Conservation (phyloP, 2,797 vertebrate species). For the Alauda arvensis region DNA sequence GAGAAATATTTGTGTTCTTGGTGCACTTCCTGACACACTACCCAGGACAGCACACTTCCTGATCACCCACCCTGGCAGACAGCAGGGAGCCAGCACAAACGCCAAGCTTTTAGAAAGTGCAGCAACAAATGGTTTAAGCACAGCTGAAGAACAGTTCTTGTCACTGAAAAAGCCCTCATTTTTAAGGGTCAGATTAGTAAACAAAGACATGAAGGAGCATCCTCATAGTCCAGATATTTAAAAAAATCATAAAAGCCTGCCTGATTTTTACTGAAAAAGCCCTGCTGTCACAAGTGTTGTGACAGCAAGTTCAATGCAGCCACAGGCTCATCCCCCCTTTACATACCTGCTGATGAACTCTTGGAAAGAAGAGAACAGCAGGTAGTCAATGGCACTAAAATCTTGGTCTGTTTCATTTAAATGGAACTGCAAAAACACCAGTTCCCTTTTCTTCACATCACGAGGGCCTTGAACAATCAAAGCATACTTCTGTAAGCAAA, state of each 20-base stretch:
- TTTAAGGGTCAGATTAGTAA: neutral
- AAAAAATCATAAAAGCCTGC: neutral
- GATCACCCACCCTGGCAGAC: neutral
- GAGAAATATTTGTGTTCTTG: neutral
- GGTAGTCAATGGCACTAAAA: slow-evolving; percentile 94
- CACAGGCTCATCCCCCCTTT: neutral
- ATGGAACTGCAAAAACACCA: slow-evolving; percentile 94
- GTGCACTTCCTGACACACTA: neutral
- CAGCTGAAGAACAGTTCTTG: neutral
- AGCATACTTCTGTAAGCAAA: slow-evolving; percentile 77
- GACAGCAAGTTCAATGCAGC: neutral
- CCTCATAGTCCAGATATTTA: neutral
- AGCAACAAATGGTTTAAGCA: neutral
- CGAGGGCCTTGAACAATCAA: slow-evolving; percentile 88
- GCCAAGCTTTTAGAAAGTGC: neutral
- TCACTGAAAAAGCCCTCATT: neutral
- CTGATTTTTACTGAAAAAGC: neutral
- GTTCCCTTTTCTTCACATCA: slow-evolving; percentile 87
- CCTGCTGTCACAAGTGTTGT: neutral
- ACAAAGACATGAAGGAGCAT: neutral
- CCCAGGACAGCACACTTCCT: neutral
- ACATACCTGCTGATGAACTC: slow-evolving; percentile 84
- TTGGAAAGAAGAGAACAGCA: slow-evolving; percentile 89
- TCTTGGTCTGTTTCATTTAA: slow-evolving; percentile 89
- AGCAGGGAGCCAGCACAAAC: neutral